phyloP scores from a whole-genome alignment of 2,888 invertebrate genomes.

The Therioaphis trifolii region DNA sequence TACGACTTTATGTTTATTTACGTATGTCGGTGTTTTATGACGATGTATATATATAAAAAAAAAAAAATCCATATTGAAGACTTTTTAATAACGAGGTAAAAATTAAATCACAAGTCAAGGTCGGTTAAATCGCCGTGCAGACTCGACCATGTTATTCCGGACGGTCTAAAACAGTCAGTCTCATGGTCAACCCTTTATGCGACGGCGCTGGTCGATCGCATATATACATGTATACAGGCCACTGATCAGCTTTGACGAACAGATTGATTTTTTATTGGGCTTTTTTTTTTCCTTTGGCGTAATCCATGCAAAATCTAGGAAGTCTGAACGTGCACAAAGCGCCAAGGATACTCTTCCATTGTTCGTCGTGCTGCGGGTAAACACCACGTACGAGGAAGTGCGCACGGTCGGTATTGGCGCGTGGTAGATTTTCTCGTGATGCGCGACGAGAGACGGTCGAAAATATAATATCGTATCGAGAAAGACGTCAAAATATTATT shows the following conservation, averaged over 20 bases:
- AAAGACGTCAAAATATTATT: too few species aligned
- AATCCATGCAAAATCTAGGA: constrained; percentile 44
- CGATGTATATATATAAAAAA: too few species aligned
- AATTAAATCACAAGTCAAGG: constrained; percentile 46
- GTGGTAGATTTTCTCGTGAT: constrained; percentile 4
- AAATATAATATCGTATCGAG: too few species aligned
- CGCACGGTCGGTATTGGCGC: background rate
- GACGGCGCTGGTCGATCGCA: constrained; percentile 6
- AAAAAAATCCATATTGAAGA: background rate
- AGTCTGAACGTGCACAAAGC: constrained; percentile 36
- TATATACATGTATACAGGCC: background rate
- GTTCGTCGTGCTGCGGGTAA: constrained; percentile 25
- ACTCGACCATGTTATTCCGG: background rate
- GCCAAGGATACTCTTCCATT: constrained; percentile 53
- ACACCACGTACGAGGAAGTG: background rate
- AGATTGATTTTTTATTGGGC: constrained; percentile 54
- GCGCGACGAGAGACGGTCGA: background rate
- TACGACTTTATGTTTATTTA: background rate
- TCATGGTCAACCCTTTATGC: constrained; percentile 57
- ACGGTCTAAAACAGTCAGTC: constrained; percentile 11
- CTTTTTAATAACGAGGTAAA: constrained; percentile 45
- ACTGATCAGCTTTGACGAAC: constrained; percentile 44
- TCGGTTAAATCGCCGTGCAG: constrained; percentile 19
- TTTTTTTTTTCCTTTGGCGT: constrained; percentile 42
- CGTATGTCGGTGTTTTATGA: background rate